A percentile compares a stretch with the other conserved stretches of the same genome.
phyloP scores from a whole-genome alignment of 2,113 vertebrate genomes.

The Macroglossus sobrinus region DNA sequence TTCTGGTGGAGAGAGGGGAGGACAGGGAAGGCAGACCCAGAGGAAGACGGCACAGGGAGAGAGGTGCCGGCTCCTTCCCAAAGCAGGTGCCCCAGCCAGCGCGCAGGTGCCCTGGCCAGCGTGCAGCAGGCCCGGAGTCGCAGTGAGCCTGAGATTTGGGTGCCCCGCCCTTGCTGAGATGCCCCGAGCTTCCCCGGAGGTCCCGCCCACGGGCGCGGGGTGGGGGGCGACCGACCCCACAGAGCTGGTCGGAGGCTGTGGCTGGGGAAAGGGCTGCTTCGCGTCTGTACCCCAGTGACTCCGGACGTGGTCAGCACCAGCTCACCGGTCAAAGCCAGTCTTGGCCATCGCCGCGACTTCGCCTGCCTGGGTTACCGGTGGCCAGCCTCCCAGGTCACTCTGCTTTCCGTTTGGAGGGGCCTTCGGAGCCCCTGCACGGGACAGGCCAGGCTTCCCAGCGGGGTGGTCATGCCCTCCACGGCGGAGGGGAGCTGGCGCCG shows the following conservation, averaged over 20 bases:
- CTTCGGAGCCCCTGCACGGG: background rate
- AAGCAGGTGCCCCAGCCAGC: rapidly evolving
- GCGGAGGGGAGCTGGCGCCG: background rate
- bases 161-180: background rate
- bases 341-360: no score
- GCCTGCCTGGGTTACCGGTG: background rate
- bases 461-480: background rate
- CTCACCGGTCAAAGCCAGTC: no score
- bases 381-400: no score
- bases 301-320: rapidly evolving
- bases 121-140: background rate
- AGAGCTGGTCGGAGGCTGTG: background rate
- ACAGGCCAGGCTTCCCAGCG: background rate
- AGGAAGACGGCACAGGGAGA: no score
- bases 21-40: no score
- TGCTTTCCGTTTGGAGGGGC: rapidly evolving
- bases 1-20: no score
- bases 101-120: background rate
- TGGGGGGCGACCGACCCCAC: rapidly evolving
- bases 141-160: background rate
- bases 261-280: background rate
- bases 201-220: background rate
- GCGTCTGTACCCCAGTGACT: background rate
- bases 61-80: background rate
- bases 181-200: background rate